Conservation (phyloP, 2,113 vertebrate genomes). For the Sphaerodactylus townsendi region DNA sequence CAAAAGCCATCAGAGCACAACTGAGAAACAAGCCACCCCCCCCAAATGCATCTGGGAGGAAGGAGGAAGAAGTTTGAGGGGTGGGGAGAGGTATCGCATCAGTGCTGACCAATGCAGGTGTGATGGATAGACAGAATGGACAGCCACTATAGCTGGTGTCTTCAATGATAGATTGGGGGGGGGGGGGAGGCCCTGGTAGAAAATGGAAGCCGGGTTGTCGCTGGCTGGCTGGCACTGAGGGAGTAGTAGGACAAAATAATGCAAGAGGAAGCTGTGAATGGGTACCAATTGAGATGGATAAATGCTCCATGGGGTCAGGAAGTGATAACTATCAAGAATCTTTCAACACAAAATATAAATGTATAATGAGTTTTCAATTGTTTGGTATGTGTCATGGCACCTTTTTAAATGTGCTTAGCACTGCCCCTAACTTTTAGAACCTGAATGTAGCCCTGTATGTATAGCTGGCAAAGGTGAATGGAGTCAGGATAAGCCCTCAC, state of each 20-base stretch:
- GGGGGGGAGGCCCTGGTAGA: background rate
- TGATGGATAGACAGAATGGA: background rate
- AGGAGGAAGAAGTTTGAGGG: background rate
- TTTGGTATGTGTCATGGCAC: too few species aligned
- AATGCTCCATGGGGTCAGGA: background rate
- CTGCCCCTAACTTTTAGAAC: too few species aligned
- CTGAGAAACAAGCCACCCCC: background rate
- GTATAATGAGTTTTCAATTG: too few species aligned
- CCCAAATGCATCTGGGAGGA: background rate
- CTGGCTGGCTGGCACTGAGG: background rate
- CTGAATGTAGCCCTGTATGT: too few species aligned
- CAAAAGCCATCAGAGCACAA: slow-evolving; percentile 43
- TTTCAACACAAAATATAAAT: too few species aligned
- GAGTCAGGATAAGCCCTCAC: too few species aligned
- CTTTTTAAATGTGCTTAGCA: too few species aligned
- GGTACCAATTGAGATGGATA: slow-evolving; percentile 19
- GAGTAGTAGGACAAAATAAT: background rate
- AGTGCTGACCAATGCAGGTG: background rate
- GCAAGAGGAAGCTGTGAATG: too few species aligned
- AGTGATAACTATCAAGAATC: background rate
- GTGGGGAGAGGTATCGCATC: background rate
- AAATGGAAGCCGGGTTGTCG: background rate
- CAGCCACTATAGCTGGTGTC: background rate
- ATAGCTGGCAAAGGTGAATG: too few species aligned
- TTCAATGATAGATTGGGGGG: slow-evolving; percentile 4